Evolutionary conservation across 1,140 invertebrate species (phyloP), one percentile per base, ranked within the genome.

Genomic region (Drosophila biarmipes): DNA sequence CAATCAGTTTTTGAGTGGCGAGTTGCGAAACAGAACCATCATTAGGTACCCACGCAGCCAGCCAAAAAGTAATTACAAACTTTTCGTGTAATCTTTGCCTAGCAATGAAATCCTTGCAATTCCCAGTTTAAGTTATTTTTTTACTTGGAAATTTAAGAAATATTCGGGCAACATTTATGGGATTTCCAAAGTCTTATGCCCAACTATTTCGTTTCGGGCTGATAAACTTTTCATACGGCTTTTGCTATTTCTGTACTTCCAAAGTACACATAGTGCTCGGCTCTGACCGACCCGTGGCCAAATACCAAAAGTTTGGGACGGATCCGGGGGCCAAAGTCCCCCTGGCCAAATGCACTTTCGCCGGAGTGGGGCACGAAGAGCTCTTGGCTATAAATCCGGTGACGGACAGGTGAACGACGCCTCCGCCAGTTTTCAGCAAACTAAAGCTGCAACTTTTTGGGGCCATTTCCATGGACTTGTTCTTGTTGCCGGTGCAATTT

Each of bases 161-260:
- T 43, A 67, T 67, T 64, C 52, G 59, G 19, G 45, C 59, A 56
- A 56, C 40, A 71, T 69, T 71, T 71, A 56, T 69, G 51, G 34
- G 67, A 40, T 56, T 71, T 71, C 51, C 24, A 2, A 27, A 43
- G 29, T 19, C 14, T 10, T 1, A 15, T 17, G 14, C 14, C 12
- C 34, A 69, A 69, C 66, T 69, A 69, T 69, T 69, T 55, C 19
- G 38, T 69, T 64, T 55, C 49, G 35, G 42, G 11, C 42, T 69
- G 51, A 56, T 69, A 71, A 67, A 67, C 34, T 67, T 67, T 67
- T 67, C 63, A 66, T 63, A 63, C 57, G 57, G 34, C 29, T 69
- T 45, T 55, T 69, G 48, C 66, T 37, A 69, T 46, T 69, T 69
- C 35, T 42, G 31, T 42, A 46, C 66, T 59, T 42, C 19, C 12